phyloP scores from a whole-genome alignment of 2,888 invertebrate species.

The Opisthograptis luteolata region DNA sequence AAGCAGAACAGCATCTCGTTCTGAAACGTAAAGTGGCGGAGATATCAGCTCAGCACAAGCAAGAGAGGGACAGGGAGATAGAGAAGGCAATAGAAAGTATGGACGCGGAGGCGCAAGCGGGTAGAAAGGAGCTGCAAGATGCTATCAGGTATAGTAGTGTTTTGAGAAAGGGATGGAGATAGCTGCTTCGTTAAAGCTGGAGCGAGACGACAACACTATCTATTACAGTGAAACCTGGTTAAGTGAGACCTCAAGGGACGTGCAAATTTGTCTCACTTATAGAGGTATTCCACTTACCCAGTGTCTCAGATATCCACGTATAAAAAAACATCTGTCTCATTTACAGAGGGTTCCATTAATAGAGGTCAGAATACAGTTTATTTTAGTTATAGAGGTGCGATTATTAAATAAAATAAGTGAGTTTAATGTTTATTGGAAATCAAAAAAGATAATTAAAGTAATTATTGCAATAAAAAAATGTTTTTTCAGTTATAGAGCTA shows the following conservation, averaged over 20 bases:
- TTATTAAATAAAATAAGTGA: too few relatives aligned
- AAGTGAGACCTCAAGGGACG: background rate
- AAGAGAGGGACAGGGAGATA: conserved; percentile 91
- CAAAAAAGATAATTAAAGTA: too few relatives aligned
- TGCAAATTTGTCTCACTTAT: too few relatives aligned
- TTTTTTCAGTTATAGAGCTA: too few relatives aligned
- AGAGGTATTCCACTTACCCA: too few relatives aligned
- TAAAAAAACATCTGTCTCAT: too few relatives aligned
- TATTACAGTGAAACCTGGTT: background rate
- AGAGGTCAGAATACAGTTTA: too few relatives aligned
- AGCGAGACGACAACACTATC: background rate
- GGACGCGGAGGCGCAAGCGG: conserved; percentile 86
- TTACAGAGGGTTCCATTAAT: too few relatives aligned
- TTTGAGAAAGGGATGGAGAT: background rate
- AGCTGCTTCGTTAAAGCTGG: background rate
- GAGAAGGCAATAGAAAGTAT: conserved; percentile 89
- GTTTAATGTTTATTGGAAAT: too few relatives aligned
- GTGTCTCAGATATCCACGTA: too few relatives aligned
- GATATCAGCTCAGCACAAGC: conserved; percentile 88
- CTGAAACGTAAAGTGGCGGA: conserved; percentile 87
- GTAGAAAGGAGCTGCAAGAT: conserved; percentile 85
- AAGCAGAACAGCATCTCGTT: conserved; percentile 84
- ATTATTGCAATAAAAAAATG: too few relatives aligned
- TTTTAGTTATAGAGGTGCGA: too few relatives aligned
- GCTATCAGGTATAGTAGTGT: conserved; percentile 65